Conservation (phyloP, 1,140 invertebrate genomes). For the Drosophila teissieri region DNA sequence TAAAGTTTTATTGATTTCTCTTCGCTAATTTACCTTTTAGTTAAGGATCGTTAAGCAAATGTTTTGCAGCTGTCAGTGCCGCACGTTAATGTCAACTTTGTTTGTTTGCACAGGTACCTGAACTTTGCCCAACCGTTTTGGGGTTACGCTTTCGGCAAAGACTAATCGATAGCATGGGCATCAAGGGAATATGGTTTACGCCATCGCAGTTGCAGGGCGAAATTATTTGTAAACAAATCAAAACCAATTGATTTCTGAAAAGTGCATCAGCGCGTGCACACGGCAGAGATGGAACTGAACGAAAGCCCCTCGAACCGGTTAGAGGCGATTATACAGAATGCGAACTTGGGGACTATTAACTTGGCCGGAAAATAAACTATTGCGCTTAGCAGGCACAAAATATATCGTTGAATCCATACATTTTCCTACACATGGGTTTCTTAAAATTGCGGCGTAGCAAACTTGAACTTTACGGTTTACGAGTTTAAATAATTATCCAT, state of each 20-base stretch:
- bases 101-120: slow-evolving; percentile 11
- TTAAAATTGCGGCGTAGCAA: slow-evolving; percentile 16
- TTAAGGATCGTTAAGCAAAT: background rate
- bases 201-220: slow-evolving; percentile 20
- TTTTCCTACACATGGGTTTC: slow-evolving; percentile 1
- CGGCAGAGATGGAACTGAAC: slow-evolving; percentile 36
- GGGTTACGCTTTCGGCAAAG: slow-evolving; percentile 22
- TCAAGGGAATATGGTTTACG: slow-evolving; percentile 13
- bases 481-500: slow-evolving; percentile 9
- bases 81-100: slow-evolving; percentile 31
- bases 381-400: slow-evolving; percentile 31
- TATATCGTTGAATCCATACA: slow-evolving; percentile 34
- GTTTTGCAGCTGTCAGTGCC: slow-evolving; percentile 5
- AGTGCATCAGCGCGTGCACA: slow-evolving; percentile 25
- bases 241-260: slow-evolving; percentile 63
- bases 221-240: slow-evolving; percentile 66
- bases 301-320: slow-evolving; percentile 52
- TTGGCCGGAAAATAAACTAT: slow-evolving; percentile 49
- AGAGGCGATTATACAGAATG: slow-evolving; percentile 35
- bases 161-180: slow-evolving; percentile 47
- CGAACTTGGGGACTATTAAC: slow-evolving; percentile 16
- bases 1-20: background rate
- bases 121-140: slow-evolving; percentile 33
- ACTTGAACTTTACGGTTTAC: slow-evolving; percentile 45
- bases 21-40: slow-evolving; percentile 3